These are phyloP conservation scores for Andrena haemorrhoa DNA, from an alignment of 2,888 invertebrate species.

Conservation along the genomic window DNA sequence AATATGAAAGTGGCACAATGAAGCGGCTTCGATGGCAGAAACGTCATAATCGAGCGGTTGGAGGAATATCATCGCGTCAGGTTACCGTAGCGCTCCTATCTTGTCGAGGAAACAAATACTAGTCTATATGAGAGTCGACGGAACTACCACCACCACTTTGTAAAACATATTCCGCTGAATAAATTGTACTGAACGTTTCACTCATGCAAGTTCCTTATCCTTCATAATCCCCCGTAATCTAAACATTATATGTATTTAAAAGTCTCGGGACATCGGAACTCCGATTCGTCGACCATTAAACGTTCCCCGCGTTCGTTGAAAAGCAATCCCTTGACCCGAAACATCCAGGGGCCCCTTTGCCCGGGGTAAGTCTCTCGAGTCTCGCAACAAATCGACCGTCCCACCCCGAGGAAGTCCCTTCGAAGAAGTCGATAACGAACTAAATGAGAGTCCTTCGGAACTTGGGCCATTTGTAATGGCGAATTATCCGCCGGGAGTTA, in stretches of 20 bases:
- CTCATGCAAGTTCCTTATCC: no score
- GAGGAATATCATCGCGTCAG: conserved; percentile 33
- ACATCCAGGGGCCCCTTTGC: conserved; percentile 11
- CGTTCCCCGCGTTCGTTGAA: neutral
- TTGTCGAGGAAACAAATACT: neutral
- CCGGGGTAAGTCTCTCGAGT: conserved; percentile 25
- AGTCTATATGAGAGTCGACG: no score
- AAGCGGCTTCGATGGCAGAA: conserved; percentile 28
- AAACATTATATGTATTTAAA: neutral
- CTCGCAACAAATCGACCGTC: conserved; percentile 35
- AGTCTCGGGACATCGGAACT: neutral
- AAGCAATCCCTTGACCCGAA: conserved; percentile 10
- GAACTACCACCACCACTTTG: no score
- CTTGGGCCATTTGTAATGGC: conserved; percentile 81
- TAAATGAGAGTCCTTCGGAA: conserved; percentile 75
- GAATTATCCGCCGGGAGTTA: conserved; percentile 78
- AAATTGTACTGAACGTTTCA: no score
- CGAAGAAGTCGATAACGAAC: conserved; percentile 79
- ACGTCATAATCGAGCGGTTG: conserved; percentile 40
- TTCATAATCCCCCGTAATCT: no score
- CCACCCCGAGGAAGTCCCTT: conserved; percentile 46
- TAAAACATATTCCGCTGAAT: no score
- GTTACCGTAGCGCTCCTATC: neutral
- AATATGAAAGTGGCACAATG: conserved; percentile 37
- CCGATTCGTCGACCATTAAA: neutral